Base-by-base conservation (phyloP, 1,140 invertebrate genomes). In the Leptoteleia sp. region DNA sequence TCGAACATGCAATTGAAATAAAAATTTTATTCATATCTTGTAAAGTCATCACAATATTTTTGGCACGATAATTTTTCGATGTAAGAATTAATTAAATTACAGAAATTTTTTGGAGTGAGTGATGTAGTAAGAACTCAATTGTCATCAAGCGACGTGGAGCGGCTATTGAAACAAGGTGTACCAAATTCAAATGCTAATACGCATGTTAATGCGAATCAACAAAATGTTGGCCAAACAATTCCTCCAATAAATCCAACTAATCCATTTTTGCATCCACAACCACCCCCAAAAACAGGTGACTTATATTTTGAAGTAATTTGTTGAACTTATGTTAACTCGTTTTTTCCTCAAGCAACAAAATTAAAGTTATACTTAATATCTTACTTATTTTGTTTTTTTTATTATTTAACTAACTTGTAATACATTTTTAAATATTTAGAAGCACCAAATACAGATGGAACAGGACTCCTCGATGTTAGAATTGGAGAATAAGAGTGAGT, bases 41-140 rank as follows among this genome's bases (percentile, higher is more conserved):
- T n/a, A n/a, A n/a, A n/a, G n/a, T n/a, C n/a, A n/a, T n/a, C n/a
- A n/a, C n/a, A n/a, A n/a, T n/a, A n/a, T n/a, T n/a, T n/a, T n/a
- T n/a, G n/a, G n/a, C n/a, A n/a, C n/a, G n/a, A n/a, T n/a, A n/a
- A n/a, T n/a, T n/a, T n/a, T n/a, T n/a, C n/a, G n/a, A n/a, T n/a
- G n/a, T n/a, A n/a, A 38, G n/a, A 13, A 27, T 54, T 42, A 19
- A 19, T 61, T 31, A 25, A 35, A 22, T 61, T 59, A 29, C 7
- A 71, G 67, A 71, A 71, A 71, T 71, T 71, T 12, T 71, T 71
- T 42, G 67, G 67, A 13, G 45, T 71, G 1, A 6, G 29, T 12
- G 67, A 71, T 19, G 54, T 71, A 1, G 13, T 29, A n/a, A 59
- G 43, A 15, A 71, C 67, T n/a, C 4, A 9, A 16, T 17, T 71